Conservation (phyloP, 2,797 vertebrate species). For the Amazona finschi region DNA sequence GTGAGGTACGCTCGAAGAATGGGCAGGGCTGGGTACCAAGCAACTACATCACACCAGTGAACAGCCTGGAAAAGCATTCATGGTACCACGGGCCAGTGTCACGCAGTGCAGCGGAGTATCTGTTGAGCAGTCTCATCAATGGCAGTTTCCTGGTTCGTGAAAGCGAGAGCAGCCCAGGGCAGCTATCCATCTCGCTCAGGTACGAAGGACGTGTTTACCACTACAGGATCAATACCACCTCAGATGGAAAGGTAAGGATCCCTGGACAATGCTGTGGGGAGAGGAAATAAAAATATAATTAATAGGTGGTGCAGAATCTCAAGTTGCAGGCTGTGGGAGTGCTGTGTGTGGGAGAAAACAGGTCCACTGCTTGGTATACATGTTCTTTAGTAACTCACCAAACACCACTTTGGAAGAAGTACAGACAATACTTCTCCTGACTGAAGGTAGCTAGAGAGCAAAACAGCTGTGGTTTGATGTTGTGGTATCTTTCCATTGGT, state of each 20-base stretch:
- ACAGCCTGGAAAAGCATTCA: conserved; percentile 98
- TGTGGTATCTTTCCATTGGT: background rate
- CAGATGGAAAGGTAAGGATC: conserved; percentile 89
- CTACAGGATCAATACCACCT: conserved; percentile 96
- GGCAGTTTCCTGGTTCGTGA: conserved; percentile 98
- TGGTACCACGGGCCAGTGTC: conserved; percentile 99
- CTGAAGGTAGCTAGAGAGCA: background rate
- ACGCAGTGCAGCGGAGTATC: conserved; percentile 94
- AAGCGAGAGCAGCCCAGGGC: conserved; percentile 97
- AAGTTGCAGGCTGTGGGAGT: background rate
- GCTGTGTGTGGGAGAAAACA: background rate
- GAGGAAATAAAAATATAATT: background rate
- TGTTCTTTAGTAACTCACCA: background rate
- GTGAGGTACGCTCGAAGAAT: conserved; percentile 96
- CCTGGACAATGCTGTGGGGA: background rate
- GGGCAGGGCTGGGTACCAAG: conserved; percentile 99
- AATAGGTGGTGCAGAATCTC: background rate
- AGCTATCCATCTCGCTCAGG: conserved; percentile 97
- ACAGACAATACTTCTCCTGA: background rate
- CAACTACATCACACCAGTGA: conserved; percentile 99
- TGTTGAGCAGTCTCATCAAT: conserved; percentile 96
- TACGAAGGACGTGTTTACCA: conserved; percentile 98
- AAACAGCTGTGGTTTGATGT: background rate
- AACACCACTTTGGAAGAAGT: background rate
- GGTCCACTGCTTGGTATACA: background rate